Percentiles rank a stretch among this genome's conserved stretches.
phyloP scores from a whole-genome alignment of 2,113 vertebrate species.

The Plotosus lineatus region DNA sequence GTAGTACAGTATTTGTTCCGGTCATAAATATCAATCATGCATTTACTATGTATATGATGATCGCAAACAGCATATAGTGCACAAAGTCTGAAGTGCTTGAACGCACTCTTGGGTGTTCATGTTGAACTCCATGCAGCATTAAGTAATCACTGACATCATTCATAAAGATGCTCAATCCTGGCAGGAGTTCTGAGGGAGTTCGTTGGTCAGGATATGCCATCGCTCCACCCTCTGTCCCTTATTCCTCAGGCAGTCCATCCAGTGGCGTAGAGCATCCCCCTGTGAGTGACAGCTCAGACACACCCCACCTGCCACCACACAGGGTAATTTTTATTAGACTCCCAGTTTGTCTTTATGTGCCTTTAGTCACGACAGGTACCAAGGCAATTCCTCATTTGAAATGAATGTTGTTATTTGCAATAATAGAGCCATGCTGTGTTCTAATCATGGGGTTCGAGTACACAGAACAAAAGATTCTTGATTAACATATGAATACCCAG shows the following conservation, averaged over 20 bases:
- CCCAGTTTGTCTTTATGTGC: background rate
- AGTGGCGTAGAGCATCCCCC: constrained; percentile 81
- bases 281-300: constrained; percentile 76
- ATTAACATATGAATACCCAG: background rate
- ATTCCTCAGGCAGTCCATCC: constrained; percentile 81
- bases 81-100: constrained; percentile 29
- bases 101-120: constrained; percentile 14
- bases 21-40: constrained; percentile 34
- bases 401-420: constrained; percentile 5
- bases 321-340: background rate
- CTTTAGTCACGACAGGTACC: background rate
- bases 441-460: background rate
- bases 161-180: constrained; percentile 61
- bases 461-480: background rate
- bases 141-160: constrained; percentile 14
- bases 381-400: constrained; percentile 1
- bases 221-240: constrained; percentile 74
- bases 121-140: constrained; percentile 34
- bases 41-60: constrained; percentile 29
- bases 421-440: constrained; percentile 2
- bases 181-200: constrained; percentile 74
- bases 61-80: constrained; percentile 28
- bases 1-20: constrained; percentile 29
- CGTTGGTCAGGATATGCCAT: constrained; percentile 85
- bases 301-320: constrained; percentile 70